These are phyloP conservation scores for Vanessa tameamea DNA, from an alignment of 1,140 invertebrate genomes.

Conservation along the genomic window DNA sequence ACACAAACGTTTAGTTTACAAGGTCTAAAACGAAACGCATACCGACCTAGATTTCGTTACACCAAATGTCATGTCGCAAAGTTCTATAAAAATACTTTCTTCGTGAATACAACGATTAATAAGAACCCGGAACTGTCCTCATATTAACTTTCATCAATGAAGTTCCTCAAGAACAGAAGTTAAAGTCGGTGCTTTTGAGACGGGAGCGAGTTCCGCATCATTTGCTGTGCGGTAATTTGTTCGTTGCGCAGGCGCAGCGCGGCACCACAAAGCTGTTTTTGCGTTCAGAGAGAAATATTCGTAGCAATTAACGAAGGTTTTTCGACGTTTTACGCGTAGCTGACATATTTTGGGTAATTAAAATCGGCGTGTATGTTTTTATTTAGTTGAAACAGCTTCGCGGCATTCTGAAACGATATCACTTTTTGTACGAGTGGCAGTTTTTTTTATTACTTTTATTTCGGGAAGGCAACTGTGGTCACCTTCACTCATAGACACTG, in stretches of 20 bases:
- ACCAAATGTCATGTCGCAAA: too few species aligned
- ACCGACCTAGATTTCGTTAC: too few species aligned
- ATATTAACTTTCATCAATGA: slow-evolving; percentile 4
- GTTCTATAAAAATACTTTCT: too few species aligned
- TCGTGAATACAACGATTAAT: background rate
- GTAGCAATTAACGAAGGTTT: slow-evolving; percentile 41
- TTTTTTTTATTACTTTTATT: background rate
- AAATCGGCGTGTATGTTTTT: slow-evolving; percentile 25
- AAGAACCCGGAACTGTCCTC: background rate
- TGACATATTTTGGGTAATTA: slow-evolving; percentile 51
- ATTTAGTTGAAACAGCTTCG: background rate
- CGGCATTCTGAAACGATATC: background rate
- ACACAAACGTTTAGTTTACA: too few species aligned
- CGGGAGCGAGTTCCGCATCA: slow-evolving; percentile 30
- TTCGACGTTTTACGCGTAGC: slow-evolving; percentile 31
- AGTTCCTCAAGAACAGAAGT: slow-evolving; percentile 2
- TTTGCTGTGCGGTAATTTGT: slow-evolving; percentile 37
- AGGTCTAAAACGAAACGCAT: too few species aligned
- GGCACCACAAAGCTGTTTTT: slow-evolving; percentile 13
- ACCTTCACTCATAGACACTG: too few species aligned
- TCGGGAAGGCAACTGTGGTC: background rate
- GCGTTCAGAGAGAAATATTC: slow-evolving; percentile 29
- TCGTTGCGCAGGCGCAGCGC: slow-evolving; percentile 18
- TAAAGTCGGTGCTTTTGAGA: slow-evolving; percentile 8
- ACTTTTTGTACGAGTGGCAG: background rate